Conservation (phyloP, 30 jellyfish, hydroid and myxozoan species). For the Hydractinia echinata region DNA sequence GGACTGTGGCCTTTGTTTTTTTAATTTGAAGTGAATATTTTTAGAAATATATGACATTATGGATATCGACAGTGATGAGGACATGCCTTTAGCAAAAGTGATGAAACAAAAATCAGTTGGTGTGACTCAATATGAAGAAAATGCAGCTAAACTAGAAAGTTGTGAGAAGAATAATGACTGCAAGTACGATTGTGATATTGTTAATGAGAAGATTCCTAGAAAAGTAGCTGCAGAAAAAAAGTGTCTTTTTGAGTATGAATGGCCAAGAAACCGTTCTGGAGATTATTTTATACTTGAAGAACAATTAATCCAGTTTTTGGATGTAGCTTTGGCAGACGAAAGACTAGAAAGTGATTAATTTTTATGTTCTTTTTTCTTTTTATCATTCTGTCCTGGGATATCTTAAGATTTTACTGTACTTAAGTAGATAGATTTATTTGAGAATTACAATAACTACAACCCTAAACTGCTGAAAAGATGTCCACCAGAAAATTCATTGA, state of each 20-base stretch:
- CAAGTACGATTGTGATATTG: neutral
- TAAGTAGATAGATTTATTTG: too few species aligned
- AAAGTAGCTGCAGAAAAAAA: neutral
- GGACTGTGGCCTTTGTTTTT: too few species aligned
- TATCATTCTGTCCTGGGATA: neutral
- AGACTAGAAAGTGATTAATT: constrained; percentile 3
- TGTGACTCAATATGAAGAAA: neutral
- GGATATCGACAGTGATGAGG: constrained; percentile 30
- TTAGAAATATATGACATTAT: neutral
- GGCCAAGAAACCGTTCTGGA: constrained; percentile 56
- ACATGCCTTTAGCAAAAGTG: constrained; percentile 17
- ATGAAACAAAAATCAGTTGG: neutral
- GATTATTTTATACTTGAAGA: constrained; percentile 39
- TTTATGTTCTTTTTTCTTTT: neutral
- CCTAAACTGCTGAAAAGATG: too few species aligned
- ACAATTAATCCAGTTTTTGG: constrained; percentile 42
- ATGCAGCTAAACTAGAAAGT: neutral
- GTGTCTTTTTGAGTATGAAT: constrained; percentile 43
- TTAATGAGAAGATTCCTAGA: neutral
- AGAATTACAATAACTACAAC: too few species aligned
- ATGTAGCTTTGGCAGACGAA: neutral
- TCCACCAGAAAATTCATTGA: too few species aligned
- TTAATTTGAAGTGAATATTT: too few species aligned
- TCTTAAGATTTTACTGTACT: neutral
- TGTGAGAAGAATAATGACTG: neutral